Evolutionary conservation across 2,888 invertebrate species (phyloP).

Genomic region (Hemicrepidius hirtus): DNA sequence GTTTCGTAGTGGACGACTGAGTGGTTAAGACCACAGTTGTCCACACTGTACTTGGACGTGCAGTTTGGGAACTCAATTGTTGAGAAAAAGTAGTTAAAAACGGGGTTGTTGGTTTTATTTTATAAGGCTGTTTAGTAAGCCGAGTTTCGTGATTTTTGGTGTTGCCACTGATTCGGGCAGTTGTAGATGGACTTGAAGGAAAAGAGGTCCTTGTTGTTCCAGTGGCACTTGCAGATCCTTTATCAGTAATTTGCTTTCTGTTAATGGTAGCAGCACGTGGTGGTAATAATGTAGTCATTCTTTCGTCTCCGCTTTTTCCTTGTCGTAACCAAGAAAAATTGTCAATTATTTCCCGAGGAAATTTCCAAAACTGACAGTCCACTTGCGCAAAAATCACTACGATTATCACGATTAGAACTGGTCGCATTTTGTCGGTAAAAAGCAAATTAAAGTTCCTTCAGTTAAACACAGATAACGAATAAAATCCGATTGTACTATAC

Average conservation of each 20-base stretch:
- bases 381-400: constrained; percentile 63
- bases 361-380: constrained; percentile 67
- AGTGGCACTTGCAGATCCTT: constrained; percentile 36
- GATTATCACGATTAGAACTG: constrained; percentile 58
- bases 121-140: constrained; percentile 41
- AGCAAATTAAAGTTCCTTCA: constrained; percentile 20
- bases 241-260: constrained; percentile 17
- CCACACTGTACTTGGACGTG: constrained; percentile 62
- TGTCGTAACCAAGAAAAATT: constrained; percentile 65
- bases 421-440: constrained; percentile 59
- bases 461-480: background rate
- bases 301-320: constrained; percentile 61
- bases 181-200: constrained; percentile 3
- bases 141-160: constrained; percentile 23
- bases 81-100: constrained; percentile 51
- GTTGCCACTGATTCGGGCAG: background rate
- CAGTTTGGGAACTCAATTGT: constrained; percentile 43
- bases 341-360: constrained; percentile 64
- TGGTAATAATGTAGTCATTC: constrained; percentile 40
- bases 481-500: constrained; percentile 29
- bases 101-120: constrained; percentile 62
- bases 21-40: constrained; percentile 72
- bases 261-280: constrained; percentile 32
- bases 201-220: constrained; percentile 28
- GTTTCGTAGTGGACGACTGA: constrained; percentile 70